Percentiles rank a stretch among this genome's conserved stretches.
phyloP scores from a whole-genome alignment of 2,113 vertebrate genomes.

The Trichechus manatus region DNA sequence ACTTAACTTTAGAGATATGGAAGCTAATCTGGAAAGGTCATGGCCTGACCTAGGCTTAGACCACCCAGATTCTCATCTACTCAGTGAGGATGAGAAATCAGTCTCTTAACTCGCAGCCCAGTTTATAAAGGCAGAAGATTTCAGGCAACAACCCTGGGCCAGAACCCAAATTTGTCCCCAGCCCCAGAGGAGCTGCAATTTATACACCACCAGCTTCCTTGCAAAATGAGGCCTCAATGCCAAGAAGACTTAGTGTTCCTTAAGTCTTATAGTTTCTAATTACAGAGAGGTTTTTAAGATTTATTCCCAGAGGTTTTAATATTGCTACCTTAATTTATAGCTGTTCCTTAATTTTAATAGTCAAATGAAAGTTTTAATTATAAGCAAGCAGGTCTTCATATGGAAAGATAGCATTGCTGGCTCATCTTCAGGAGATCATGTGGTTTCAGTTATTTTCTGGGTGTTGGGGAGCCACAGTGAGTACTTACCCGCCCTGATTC shows the following conservation, averaged over 20 bases:
- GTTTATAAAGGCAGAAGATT: neutral
- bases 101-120: neutral
- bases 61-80: constrained; percentile 35
- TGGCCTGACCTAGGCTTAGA: neutral
- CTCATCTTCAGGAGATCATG: neutral
- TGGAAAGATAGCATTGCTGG: neutral
- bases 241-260: constrained; percentile 48
- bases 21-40: neutral
- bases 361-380: constrained; percentile 81
- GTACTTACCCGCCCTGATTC: neutral
- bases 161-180: constrained; percentile 44
- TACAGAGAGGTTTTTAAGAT: constrained; percentile 69
- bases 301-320: constrained; percentile 63
- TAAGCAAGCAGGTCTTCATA: constrained; percentile 59
- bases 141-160: neutral
- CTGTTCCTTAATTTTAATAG: constrained; percentile 74
- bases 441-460: constrained; percentile 52
- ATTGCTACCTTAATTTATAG: constrained; percentile 69
- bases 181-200: constrained; percentile 49
- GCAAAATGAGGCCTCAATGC: constrained; percentile 45
- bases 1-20: neutral
- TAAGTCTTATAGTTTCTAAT: constrained; percentile 67
- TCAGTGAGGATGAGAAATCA: neutral
- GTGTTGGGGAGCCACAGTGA: neutral
- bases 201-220: constrained; percentile 61